Percentiles rank a stretch among this genome's conserved stretches.
phyloP scores from a whole-genome alignment of 2,113 vertebrate species.

The Hippocampus zosterae region DNA sequence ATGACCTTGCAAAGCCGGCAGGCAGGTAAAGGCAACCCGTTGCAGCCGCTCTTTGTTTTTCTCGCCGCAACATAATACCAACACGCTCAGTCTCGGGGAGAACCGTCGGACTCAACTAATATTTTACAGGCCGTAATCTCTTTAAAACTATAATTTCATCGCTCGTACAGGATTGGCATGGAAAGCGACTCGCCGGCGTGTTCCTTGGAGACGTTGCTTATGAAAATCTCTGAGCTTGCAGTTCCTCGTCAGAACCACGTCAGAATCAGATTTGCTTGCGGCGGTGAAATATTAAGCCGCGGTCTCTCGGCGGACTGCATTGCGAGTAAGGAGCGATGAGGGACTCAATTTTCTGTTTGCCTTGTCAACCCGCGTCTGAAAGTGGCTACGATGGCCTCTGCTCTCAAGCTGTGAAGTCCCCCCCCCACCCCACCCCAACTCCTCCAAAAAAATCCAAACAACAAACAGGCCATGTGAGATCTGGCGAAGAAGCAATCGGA shows the following conservation, averaged over 20 bases:
- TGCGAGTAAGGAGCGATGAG: constrained; percentile 1
- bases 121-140: constrained; percentile 52
- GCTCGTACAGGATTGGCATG: constrained; percentile 19
- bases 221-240: constrained; percentile 27
- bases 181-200: constrained; percentile 26
- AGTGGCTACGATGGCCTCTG: constrained; percentile 35
- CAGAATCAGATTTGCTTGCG: constrained; percentile 42
- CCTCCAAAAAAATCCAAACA: constrained; percentile 22
- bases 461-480: constrained; percentile 32
- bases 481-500: constrained; percentile 9
- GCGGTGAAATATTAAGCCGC: constrained; percentile 26
- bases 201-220: constrained; percentile 29
- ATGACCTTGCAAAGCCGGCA: constrained; percentile 1
- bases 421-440: no score
- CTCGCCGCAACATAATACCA: constrained; percentile 16
- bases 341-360: constrained; percentile 36
- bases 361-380: constrained; percentile 35
- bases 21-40: constrained; percentile 8
- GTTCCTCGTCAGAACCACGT: constrained; percentile 30
- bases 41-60: background rate
- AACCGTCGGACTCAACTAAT: constrained; percentile 15
- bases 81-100: constrained; percentile 34
- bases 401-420: constrained; percentile 19
- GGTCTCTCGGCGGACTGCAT: constrained; percentile 30
- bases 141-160: constrained; percentile 60